Evolutionary conservation across 2,113 vertebrate species (phyloP).

Genomic region (Pollimyrus isidori): DNA sequence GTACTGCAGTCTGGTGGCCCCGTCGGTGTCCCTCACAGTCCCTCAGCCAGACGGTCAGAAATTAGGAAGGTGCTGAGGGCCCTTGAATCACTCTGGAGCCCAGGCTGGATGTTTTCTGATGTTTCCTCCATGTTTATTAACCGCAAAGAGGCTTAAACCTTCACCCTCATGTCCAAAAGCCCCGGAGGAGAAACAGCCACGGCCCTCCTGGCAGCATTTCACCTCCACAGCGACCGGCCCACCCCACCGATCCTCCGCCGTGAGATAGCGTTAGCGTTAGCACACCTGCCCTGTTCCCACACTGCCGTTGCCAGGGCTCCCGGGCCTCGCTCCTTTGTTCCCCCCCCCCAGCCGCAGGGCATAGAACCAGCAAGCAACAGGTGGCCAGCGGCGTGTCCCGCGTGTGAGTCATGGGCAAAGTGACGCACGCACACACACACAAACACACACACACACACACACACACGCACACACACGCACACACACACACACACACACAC

Average conservation of each 20-base stretch:
- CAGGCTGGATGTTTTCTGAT: neutral
- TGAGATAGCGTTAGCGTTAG: constrained; percentile 49
- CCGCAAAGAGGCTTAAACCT: neutral
- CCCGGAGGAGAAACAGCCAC: neutral
- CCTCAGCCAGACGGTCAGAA: neutral
- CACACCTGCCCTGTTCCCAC: constrained; percentile 57
- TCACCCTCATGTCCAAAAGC: neutral
- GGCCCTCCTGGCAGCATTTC: neutral
- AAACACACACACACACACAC: too few species aligned
- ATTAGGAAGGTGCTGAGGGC: neutral
- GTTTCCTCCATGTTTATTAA: neutral
- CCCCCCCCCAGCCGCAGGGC: constrained; percentile 2
- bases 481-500: neutral
- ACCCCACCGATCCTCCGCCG: neutral
- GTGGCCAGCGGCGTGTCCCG: constrained; percentile 35
- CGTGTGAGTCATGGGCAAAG: neutral
- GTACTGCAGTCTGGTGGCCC: neutral
- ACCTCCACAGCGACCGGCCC: neutral
- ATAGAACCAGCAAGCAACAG: constrained; percentile 36
- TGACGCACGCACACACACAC: neutral
- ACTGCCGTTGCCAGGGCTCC: constrained; percentile 35
- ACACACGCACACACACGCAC: too few species aligned
- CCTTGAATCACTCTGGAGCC: neutral
- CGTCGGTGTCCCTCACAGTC: too few species aligned
- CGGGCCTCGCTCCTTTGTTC: constrained; percentile 31